phyloP scores from a whole-genome alignment of 2,888 invertebrate genomes.

The Brenthis daphne region DNA sequence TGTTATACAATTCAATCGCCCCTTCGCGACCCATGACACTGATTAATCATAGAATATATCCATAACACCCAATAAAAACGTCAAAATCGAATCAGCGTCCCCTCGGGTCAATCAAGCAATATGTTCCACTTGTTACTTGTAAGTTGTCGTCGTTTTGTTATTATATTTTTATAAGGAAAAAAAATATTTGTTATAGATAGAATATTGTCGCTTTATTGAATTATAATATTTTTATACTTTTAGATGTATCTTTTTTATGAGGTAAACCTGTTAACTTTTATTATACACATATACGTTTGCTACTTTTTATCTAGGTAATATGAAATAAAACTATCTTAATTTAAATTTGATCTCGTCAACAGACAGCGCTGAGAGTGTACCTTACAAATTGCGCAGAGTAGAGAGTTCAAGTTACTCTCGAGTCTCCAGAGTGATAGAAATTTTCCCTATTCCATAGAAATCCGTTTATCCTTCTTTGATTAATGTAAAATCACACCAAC shows the following conservation, averaged over 20 bases:
- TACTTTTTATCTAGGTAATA: too few species aligned
- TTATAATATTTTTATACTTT: neutral
- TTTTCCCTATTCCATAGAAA: too few species aligned
- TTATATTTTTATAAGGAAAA: conserved; percentile 9
- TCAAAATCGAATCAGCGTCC: conserved; percentile 73
- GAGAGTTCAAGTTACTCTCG: too few species aligned
- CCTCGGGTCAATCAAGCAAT: conserved; percentile 59
- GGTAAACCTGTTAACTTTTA: too few species aligned
- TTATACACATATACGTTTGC: too few species aligned
- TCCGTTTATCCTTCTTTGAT: too few species aligned
- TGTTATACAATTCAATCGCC: conserved; percentile 16
- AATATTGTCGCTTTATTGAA: neutral
- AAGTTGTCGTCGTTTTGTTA: conserved; percentile 8
- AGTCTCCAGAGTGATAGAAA: too few species aligned
- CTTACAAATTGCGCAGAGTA: too few species aligned
- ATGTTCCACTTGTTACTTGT: conserved; percentile 25
- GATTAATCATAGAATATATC: conserved; percentile 51
- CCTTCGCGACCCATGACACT: conserved; percentile 16
- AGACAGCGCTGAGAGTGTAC: too few species aligned
- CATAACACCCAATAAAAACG: conserved; percentile 75
- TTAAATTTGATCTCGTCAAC: too few species aligned
- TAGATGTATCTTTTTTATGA: neutral
- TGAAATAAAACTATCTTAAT: too few species aligned
- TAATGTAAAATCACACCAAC: too few species aligned
- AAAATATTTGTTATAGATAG: neutral